A percentile compares a stretch with the other conserved stretches of the same genome.
Conservation (phyloP, 2,888 invertebrate species). For the Lasius platythorax region DNA sequence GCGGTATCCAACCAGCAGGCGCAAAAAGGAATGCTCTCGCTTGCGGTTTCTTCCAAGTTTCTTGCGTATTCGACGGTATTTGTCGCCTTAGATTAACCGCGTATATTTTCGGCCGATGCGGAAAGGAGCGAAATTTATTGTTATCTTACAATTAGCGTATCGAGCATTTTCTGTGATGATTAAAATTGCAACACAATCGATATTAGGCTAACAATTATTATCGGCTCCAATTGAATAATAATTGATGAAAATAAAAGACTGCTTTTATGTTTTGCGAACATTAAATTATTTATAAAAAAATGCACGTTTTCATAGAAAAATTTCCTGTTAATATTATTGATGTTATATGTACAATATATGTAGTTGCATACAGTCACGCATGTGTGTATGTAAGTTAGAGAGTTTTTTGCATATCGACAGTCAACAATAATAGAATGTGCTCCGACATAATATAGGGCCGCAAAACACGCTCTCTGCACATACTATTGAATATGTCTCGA, state of each 20-base stretch:
- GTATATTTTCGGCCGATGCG: background rate
- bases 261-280: background rate
- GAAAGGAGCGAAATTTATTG: background rate
- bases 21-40: slow-evolving; percentile 29
- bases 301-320: background rate
- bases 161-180: background rate
- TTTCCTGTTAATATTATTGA: background rate
- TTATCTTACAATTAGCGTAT: slow-evolving; percentile 3
- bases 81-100: slow-evolving; percentile 51
- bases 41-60: slow-evolving; percentile 50
- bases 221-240: background rate
- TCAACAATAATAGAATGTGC: slow-evolving; percentile 58
- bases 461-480: slow-evolving; percentile 5
- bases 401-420: slow-evolving; percentile 39
- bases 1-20: slow-evolving; percentile 37
- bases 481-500: slow-evolving; percentile 19
- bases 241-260: background rate
- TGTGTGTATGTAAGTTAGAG: background rate
- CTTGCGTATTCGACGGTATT: slow-evolving; percentile 40
- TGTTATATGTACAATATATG: background rate
- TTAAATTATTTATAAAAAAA: background rate
- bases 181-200: background rate
- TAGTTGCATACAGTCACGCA: background rate
- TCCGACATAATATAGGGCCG: slow-evolving; percentile 38
- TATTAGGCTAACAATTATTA: background rate